A percentile compares a stretch with the other conserved stretches of the same genome.
phyloP scores from a whole-genome alignment of 1,140 invertebrate species.

The Penaeus indicus region DNA sequence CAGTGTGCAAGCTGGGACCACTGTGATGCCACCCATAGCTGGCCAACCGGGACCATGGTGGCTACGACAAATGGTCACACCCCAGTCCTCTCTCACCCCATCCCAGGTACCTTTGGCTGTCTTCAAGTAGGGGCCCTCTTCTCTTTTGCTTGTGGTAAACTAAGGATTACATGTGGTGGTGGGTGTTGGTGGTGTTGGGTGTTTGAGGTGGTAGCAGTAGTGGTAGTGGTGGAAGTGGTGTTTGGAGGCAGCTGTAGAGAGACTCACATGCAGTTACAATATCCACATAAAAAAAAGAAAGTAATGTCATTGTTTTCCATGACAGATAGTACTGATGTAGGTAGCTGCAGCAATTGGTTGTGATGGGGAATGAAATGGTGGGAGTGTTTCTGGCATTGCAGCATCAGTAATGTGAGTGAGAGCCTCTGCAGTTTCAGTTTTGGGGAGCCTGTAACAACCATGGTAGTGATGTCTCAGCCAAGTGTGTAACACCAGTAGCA shows the following conservation, averaged over 20 bases:
- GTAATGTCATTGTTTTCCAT: constrained; percentile 43
- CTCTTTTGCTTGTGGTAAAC: constrained; percentile 47
- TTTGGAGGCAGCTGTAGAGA: constrained; percentile 46
- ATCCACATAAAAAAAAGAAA: constrained; percentile 40
- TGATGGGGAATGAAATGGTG: constrained; percentile 24
- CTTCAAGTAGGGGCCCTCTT: constrained; percentile 44
- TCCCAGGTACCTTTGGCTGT: constrained; percentile 55
- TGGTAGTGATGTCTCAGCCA: constrained; percentile 47
- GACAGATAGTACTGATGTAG: constrained; percentile 38
- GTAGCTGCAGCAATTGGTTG: background rate
- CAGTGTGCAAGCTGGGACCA: constrained; percentile 18
- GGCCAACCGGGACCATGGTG: constrained; percentile 38
- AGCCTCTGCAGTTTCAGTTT: constrained; percentile 21
- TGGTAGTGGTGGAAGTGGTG: constrained; percentile 37
- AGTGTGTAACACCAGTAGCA: constrained; percentile 40
- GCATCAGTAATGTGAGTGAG: constrained; percentile 28
- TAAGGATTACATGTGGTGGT: background rate
- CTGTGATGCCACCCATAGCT: background rate
- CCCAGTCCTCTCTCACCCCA: constrained; percentile 40
- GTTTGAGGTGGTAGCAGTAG: background rate
- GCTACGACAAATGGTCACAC: constrained; percentile 52
- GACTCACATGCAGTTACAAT: constrained; percentile 45
- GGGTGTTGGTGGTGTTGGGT: background rate
- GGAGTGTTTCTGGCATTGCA: background rate
- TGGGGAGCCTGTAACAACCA: constrained; percentile 48